Evolutionary conservation across 2,888 invertebrate genomes (phyloP).

Genomic region (Cremastinae sp.): DNA sequence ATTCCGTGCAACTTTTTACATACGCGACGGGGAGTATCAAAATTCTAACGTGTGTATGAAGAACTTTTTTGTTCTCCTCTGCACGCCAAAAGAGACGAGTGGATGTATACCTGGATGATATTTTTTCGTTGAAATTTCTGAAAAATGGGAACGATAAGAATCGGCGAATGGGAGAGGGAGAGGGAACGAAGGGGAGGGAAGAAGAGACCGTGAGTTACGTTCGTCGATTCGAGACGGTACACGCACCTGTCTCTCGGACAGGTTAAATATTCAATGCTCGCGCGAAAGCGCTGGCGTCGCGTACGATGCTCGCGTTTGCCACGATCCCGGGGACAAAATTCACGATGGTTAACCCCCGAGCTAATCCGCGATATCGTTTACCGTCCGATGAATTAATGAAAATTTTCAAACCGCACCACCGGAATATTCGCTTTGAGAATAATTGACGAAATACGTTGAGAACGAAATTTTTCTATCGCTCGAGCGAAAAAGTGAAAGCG

Average conservation of each 20-base stretch:
- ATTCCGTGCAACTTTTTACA: too few relatives aligned
- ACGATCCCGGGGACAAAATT: constrained; percentile 7
- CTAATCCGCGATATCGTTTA: constrained; percentile 33
- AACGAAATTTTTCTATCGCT: not conserved
- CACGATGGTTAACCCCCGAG: constrained; percentile 24
- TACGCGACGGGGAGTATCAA: not conserved
- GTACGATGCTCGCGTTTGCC: constrained; percentile 63
- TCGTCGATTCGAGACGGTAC: constrained; percentile 54
- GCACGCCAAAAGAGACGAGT: not conserved
- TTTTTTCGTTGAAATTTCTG: not conserved
- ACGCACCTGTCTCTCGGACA: constrained; percentile 72
- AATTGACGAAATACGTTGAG: too few relatives aligned
- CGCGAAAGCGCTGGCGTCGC: constrained; percentile 67
- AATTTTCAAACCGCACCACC: not conserved
- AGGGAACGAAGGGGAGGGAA: constrained; percentile 62
- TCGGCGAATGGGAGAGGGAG: constrained; percentile 68
- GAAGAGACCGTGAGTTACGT: constrained; percentile 52
- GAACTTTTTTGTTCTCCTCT: not conserved
- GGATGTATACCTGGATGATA: not conserved
- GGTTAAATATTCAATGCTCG: constrained; percentile 70
- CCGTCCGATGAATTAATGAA: not conserved
- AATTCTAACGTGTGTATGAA: not conserved
- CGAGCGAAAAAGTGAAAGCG: not conserved
- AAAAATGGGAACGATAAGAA: constrained; percentile 7
- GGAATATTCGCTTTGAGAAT: constrained; percentile 1